Evolutionary conservation across 2,888 invertebrate species (phyloP), one percentile per base, ranked within the genome.

Genomic region (Dryocosmus kuriphilus): DNA sequence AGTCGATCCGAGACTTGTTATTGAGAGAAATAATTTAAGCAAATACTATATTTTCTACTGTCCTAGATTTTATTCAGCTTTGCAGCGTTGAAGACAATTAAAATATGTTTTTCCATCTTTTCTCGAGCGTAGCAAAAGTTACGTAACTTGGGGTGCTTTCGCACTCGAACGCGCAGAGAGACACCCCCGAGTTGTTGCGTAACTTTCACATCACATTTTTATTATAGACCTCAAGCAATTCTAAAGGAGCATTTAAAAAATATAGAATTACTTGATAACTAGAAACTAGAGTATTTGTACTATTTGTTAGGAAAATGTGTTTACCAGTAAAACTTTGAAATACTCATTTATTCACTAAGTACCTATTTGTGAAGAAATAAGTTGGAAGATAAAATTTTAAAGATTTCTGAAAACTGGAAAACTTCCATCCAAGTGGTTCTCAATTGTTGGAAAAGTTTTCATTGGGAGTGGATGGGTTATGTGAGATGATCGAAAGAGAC

Each of bases 381-480:
- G 60, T 30, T 32, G 11, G 14, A 55, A 71, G 41, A 5, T 71
- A n/a, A 71, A 46, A 71, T 19, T 51, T 71, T 51, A 24, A 71
- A 55, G 71, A 71, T 71, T 51, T 51, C 71, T 19, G 11, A 6
- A 51, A 71, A 71, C 51, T 67, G 41, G 19, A 16, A 67, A 67
- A 67, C 30, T 67, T 19, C 6, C 30, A 41, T 46, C 46, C 27
- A 51, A 71, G 71, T 71, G 27, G 51, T 71, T 71, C 55, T 71
- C 71, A 71, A 71, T 71, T 71, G 71, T 71, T n/a, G 71, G 6
- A 32, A 71, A 71, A 51, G 71, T 71, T 71, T 71, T 71, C 71
- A 51, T 71, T 32, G 71, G 71, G 2, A 71, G 32, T 71, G 30
- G 51, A 71, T 71, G 71, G 51, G 51, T 71, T 51, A 71, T 51